A percentile compares a stretch with the other conserved stretches of the same genome.
These are phyloP conservation scores for Poecilobothrus nobilitatus DNA, from an alignment of 2,888 invertebrate genomes.

Conservation along the genomic window DNA sequence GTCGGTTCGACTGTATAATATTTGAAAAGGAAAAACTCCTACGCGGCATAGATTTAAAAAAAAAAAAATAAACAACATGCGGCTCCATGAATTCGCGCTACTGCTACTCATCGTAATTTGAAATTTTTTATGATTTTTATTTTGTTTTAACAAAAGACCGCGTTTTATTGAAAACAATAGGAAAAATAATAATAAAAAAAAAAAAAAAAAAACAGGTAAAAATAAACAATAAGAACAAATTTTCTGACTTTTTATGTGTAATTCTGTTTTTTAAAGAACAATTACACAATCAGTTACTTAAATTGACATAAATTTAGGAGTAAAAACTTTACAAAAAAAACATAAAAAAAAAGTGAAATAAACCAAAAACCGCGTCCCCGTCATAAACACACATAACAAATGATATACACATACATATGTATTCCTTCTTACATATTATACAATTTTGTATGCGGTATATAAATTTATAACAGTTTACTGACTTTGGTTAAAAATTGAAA, in stretches of 20 bases:
- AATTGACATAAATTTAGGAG: constrained; percentile 1
- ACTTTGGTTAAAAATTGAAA: too few relatives aligned
- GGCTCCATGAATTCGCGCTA: not conserved
- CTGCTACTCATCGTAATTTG: not conserved
- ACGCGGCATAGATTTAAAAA: not conserved
- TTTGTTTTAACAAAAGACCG: not conserved
- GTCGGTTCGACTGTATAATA: not conserved
- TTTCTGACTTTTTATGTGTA: not conserved
- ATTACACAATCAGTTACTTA: constrained; percentile 6
- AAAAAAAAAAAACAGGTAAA: not conserved
- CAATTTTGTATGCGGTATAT: too few relatives aligned
- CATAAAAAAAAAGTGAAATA: too few relatives aligned
- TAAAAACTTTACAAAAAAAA: not conserved
- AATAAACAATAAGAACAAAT: not conserved
- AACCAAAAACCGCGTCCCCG: not conserved
- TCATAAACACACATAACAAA: too few relatives aligned
- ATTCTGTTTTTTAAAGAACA: constrained; percentile 2
- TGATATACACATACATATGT: too few relatives aligned
- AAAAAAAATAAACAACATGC: not conserved
- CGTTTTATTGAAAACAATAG: not conserved
- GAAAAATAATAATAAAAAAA: not conserved
- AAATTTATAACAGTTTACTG: too few relatives aligned
- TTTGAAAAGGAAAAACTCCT: not conserved
- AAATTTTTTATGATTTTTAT: not conserved
- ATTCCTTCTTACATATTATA: too few relatives aligned